Conservation (phyloP, 53 echinoderm and acorn worm genomes). For the Zoroaster sp. region DNA sequence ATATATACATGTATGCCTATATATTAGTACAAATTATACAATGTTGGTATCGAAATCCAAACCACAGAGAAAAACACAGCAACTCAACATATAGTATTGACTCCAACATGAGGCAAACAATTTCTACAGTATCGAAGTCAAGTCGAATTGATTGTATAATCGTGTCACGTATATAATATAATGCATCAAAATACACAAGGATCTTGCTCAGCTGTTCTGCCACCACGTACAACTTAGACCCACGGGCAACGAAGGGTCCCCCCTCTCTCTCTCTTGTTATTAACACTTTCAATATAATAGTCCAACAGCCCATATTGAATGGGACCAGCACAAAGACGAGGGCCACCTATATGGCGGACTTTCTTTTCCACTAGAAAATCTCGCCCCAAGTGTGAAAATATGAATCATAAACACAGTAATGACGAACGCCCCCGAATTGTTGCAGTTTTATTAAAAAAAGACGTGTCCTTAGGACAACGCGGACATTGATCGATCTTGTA, state of each 20-base stretch:
- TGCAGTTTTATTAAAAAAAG: slow-evolving; percentile 53
- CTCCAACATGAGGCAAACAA: background rate
- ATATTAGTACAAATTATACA: too few species aligned
- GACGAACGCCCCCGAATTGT: slow-evolving; percentile 30
- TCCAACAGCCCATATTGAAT: background rate
- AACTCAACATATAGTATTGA: background rate
- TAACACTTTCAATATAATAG: slow-evolving; percentile 39
- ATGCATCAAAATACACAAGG: background rate
- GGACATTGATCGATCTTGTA: slow-evolving; percentile 1
- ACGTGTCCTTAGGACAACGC: slow-evolving; percentile 14
- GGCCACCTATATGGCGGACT: background rate
- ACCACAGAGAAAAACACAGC: too few species aligned
- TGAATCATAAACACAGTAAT: slow-evolving; percentile 57
- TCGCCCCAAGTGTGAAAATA: slow-evolving; percentile 62
- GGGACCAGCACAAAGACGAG: background rate
- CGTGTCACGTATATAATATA: background rate
- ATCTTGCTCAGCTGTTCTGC: background rate
- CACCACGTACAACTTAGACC: background rate
- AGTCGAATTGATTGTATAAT: background rate
- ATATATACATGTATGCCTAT: too few species aligned
- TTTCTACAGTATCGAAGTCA: background rate
- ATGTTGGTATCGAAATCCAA: too few species aligned
- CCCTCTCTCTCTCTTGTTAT: background rate
- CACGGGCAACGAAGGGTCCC: background rate
- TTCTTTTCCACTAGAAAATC: background rate